These are phyloP conservation scores for Cabera pusaria DNA, from an alignment of 2,888 invertebrate species.

Conservation along the genomic window DNA sequence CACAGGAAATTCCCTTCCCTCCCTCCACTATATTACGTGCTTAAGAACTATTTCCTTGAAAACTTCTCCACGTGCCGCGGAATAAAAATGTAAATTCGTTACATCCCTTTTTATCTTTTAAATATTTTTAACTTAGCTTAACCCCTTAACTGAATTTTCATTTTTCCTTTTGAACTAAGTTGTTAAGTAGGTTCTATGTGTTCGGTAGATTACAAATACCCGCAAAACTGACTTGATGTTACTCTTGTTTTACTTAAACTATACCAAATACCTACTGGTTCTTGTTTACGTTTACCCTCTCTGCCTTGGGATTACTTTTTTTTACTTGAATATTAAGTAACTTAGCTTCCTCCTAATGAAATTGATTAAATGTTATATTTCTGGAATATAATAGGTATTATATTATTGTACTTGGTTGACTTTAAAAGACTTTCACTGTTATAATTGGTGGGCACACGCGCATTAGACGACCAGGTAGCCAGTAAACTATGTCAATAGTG, in stretches of 20 bases:
- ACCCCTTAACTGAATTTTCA: slow-evolving; percentile 26
- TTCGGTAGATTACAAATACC: slow-evolving; percentile 3
- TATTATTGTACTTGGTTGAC: no score
- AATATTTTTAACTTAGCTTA: slow-evolving; percentile 31
- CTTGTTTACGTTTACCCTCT: no score
- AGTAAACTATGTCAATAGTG: no score
- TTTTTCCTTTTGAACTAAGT: slow-evolving; percentile 12
- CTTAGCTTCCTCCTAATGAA: no score
- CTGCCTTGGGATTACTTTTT: no score
- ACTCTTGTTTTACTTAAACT: slow-evolving; percentile 2
- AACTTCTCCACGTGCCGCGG: slow-evolving; percentile 52
- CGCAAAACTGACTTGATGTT: neutral
- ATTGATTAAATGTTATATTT: no score
- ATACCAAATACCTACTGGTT: no score
- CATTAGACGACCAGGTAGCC: no score
- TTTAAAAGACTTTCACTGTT: no score
- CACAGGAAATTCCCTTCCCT: slow-evolving; percentile 60
- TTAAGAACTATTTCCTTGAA: slow-evolving; percentile 68
- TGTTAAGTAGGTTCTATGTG: slow-evolving; percentile 11
- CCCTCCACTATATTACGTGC: slow-evolving; percentile 65
- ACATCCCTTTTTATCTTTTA: slow-evolving; percentile 41
- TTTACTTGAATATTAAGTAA: no score
- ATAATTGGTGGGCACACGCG: no score
- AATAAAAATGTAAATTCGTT: slow-evolving; percentile 63
- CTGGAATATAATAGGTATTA: no score